Evolutionary conservation across 2,113 vertebrate genomes (phyloP).

Genomic region (Cottus gobio): DNA sequence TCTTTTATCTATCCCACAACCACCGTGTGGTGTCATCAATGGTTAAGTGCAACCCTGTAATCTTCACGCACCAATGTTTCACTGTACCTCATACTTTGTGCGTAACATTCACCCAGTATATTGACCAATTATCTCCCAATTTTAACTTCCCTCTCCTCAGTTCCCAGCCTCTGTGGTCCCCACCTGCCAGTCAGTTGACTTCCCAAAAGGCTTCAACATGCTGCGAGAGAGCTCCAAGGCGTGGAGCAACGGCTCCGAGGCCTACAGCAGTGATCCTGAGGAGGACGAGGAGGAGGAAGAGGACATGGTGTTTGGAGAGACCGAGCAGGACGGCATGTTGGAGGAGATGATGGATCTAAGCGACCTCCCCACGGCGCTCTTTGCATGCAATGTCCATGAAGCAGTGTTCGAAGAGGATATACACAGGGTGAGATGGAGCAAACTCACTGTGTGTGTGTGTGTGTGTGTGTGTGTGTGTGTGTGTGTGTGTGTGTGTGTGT

Average conservation of each 20-base stretch:
- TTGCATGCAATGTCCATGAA: conserved; percentile 91
- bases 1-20: conserved; percentile 2
- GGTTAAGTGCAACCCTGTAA: background rate
- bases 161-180: conserved; percentile 29
- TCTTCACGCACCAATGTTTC: background rate
- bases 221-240: conserved; percentile 87
- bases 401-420: conserved; percentile 88
- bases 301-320: conserved; percentile 94
- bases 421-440: conserved; percentile 86
- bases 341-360: conserved; percentile 97
- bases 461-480: conserved; percentile 6
- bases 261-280: conserved; percentile 92
- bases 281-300: conserved; percentile 85
- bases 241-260: conserved; percentile 90
- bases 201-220: conserved; percentile 74
- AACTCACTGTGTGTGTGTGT: conserved; percentile 9
- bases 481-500: background rate
- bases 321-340: conserved; percentile 83
- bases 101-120: background rate
- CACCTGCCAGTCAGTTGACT: conserved; percentile 12
- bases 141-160: conserved; percentile 24
- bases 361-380: conserved; percentile 91
- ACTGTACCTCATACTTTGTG: background rate
- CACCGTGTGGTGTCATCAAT: background rate
- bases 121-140: background rate